Percentiles rank a stretch among this genome's conserved stretches.
These are phyloP conservation scores for Poicephalus meyeri DNA, from an alignment of 2,113 vertebrate species.

Conservation along the genomic window DNA sequence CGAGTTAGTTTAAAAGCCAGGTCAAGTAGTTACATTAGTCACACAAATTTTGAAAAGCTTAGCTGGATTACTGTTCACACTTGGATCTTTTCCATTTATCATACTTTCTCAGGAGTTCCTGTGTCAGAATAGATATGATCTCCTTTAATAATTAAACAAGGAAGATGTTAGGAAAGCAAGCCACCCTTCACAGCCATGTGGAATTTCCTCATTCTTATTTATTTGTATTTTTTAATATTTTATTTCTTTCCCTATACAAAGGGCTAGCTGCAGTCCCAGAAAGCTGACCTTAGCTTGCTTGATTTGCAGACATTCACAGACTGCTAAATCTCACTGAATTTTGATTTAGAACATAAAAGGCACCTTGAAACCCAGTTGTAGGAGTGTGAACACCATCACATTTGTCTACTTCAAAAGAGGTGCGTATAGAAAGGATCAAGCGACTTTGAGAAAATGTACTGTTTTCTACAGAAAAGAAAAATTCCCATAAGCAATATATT, in stretches of 20 bases:
- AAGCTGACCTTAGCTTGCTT: background rate
- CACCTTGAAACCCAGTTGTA: background rate
- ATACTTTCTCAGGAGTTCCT: background rate
- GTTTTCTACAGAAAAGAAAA: background rate
- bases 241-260: background rate
- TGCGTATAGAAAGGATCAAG: background rate
- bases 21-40: background rate
- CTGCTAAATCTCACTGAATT: background rate
- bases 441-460: background rate
- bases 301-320: background rate
- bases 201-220: background rate
- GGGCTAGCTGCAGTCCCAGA: background rate
- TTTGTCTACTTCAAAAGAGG: background rate
- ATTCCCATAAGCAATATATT: background rate
- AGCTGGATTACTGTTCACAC: background rate
- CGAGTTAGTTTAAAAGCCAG: background rate
- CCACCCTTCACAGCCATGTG: background rate
- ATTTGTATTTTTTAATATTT: background rate
- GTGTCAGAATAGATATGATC: background rate
- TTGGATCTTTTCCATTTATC: background rate
- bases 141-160: background rate
- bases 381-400: background rate
- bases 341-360: background rate
- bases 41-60: background rate
- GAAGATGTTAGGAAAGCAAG: background rate